Evolutionary conservation across 2,888 invertebrate species (phyloP).

Genomic region (Drosophila falleni): DNA sequence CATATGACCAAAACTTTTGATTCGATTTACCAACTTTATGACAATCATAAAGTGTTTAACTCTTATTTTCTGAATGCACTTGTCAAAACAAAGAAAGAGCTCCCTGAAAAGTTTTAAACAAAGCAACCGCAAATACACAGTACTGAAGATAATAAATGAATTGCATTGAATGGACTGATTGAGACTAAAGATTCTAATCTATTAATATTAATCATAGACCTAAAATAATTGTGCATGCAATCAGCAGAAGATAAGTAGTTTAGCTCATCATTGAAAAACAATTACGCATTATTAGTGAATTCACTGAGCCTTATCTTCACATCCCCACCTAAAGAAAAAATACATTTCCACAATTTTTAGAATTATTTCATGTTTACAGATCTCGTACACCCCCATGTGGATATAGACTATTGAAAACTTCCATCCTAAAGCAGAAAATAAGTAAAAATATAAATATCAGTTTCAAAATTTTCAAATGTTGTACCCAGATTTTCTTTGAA

Average conservation of each 20-base stretch:
- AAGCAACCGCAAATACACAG: slow-evolving; percentile 4
- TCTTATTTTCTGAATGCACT: slow-evolving; percentile 18
- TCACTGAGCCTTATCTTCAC: too few relatives aligned
- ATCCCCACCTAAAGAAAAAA: too few relatives aligned
- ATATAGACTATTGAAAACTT: neutral
- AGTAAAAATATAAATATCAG: neutral
- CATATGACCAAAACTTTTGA: slow-evolving; percentile 21
- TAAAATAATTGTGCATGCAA: slow-evolving; percentile 5
- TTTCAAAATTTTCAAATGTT: neutral
- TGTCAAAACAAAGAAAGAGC: slow-evolving; percentile 28
- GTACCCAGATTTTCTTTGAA: neutral
- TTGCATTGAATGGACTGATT: slow-evolving; percentile 36
- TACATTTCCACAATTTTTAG: too few relatives aligned
- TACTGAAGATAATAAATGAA: slow-evolving; percentile 17
- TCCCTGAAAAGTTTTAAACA: slow-evolving; percentile 32
- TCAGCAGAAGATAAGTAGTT: slow-evolving; percentile 20
- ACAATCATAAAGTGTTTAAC: slow-evolving; percentile 17
- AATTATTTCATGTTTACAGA: neutral
- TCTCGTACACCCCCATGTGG: neutral
- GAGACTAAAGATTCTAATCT: slow-evolving; percentile 19
- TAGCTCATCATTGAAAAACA: slow-evolving; percentile 17
- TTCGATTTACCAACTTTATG: slow-evolving; percentile 20
- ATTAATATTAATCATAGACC: neutral
- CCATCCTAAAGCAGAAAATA: neutral
- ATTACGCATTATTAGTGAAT: slow-evolving; percentile 5